Evolutionary conservation across 2,888 invertebrate genomes (phyloP).

Genomic region (Nycteola revayana): DNA sequence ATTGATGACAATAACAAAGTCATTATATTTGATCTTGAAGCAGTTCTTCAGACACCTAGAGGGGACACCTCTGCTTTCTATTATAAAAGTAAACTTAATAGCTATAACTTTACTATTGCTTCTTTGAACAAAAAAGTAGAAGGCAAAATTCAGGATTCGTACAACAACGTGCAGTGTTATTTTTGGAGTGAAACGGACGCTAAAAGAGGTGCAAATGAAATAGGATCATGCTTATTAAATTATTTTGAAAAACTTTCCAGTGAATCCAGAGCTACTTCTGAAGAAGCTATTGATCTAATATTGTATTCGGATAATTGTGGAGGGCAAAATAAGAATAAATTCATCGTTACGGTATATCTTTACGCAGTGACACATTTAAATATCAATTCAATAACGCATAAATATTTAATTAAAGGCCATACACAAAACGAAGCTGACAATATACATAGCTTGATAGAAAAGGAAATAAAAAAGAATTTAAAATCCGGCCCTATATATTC

Average conservation of each 20-base stretch:
- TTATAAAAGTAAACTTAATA: constrained; percentile 10
- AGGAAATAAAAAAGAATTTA: constrained; percentile 19
- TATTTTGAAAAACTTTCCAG: constrained; percentile 11
- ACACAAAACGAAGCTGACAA: constrained; percentile 15
- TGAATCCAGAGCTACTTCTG: constrained; percentile 2
- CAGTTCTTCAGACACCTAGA: constrained; percentile 9
- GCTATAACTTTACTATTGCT: constrained; percentile 6
- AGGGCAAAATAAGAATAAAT: constrained; percentile 27
- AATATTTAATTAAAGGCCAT: constrained; percentile 23
- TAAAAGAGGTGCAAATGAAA: constrained; percentile 27
- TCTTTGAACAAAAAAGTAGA: background rate
- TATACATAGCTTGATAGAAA: constrained; percentile 22
- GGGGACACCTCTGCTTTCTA: constrained; percentile 12
- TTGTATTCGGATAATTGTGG: constrained; percentile 16
- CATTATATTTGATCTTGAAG: constrained; percentile 9
- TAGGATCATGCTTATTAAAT: constrained; percentile 16
- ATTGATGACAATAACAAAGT: constrained; percentile 2
- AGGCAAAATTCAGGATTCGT: background rate
- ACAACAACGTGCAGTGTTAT: constrained; percentile 1
- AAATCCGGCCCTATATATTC: constrained; percentile 19
- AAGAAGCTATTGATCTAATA: constrained; percentile 13
- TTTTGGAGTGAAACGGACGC: constrained; percentile 31
- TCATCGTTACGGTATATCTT: constrained; percentile 14
- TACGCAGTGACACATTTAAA: constrained; percentile 14
- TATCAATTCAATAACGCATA: constrained; percentile 11